phyloP scores from a whole-genome alignment of 1,140 invertebrate genomes.

The Conus ventricosus region DNA sequence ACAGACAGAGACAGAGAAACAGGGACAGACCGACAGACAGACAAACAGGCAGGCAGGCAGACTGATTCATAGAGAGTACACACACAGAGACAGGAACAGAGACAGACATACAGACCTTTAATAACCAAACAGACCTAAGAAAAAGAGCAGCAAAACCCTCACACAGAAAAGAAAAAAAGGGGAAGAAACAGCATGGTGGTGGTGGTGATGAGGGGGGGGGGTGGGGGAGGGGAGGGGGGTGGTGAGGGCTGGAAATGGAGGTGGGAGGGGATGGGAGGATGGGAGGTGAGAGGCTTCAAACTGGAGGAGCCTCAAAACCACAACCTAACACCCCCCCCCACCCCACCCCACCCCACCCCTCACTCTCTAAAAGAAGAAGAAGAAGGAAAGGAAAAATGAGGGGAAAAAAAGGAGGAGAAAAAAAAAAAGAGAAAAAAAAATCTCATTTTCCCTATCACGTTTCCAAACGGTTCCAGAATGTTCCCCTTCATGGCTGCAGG shows the following conservation, averaged over 20 bases:
- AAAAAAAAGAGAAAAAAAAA: not conserved
- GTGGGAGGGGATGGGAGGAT: too few relatives aligned
- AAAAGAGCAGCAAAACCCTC: not conserved
- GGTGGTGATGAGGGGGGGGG: too few relatives aligned
- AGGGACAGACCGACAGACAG: not conserved
- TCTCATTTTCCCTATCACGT: slow-evolving; percentile 18
- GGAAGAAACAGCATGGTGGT: too few relatives aligned
- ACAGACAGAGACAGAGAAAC: too few relatives aligned
- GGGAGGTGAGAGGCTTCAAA: too few relatives aligned
- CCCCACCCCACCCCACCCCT: too few relatives aligned
- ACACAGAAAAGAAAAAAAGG: too few relatives aligned
- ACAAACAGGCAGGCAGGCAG: not conserved
- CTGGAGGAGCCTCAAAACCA: too few relatives aligned
- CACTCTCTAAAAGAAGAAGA: not conserved
- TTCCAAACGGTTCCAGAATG: slow-evolving; percentile 3
- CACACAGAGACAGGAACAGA: not conserved
- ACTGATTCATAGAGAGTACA: too few relatives aligned
- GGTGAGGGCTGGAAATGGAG: too few relatives aligned
- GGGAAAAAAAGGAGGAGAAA: not conserved
- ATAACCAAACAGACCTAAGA: not conserved
- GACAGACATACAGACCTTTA: not conserved
- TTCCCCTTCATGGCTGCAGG: not conserved
- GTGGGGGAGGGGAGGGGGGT: too few relatives aligned
- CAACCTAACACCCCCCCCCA: too few relatives aligned
- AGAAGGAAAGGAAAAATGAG: not conserved